phyloP scores from a whole-genome alignment of 1,140 invertebrate species.

The Armadillidium nasatum region DNA sequence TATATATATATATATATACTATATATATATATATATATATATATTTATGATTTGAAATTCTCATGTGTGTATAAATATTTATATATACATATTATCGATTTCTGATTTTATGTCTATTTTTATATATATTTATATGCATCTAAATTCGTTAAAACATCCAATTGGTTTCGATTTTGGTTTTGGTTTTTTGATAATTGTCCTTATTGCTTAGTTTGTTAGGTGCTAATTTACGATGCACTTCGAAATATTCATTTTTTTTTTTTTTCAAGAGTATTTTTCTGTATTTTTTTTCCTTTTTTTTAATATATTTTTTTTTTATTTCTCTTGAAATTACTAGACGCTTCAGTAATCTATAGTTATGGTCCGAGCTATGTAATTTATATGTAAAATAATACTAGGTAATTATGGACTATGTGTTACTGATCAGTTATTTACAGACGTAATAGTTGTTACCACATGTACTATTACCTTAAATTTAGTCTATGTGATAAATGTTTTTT shows the following conservation, averaged over 20 bases:
- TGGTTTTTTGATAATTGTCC: not conserved
- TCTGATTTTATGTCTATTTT: not conserved
- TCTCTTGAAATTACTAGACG: not conserved
- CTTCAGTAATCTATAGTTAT: not conserved
- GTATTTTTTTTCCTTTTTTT: too few species aligned
- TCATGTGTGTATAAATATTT: not conserved
- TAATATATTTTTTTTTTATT: not conserved
- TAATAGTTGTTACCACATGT: not conserved
- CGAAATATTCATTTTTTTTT: not conserved
- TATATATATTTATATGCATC: not conserved
- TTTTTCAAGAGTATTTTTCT: not conserved
- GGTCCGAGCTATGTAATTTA: not conserved
- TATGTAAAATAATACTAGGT: constrained; percentile 10
- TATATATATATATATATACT: too few species aligned
- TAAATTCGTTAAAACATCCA: not conserved
- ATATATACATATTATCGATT: not conserved
- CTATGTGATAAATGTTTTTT: too few species aligned
- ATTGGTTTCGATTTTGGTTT: not conserved
- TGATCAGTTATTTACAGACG: constrained; percentile 1
- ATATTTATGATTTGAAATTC: too few species aligned
- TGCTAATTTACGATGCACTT: not conserved
- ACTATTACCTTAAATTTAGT: not conserved
- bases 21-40: too few species aligned
- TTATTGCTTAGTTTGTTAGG: not conserved
- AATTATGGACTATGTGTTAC: not conserved